phyloP scores from a whole-genome alignment of 2,888 invertebrate species.

The Bedellia somnulentella region DNA sequence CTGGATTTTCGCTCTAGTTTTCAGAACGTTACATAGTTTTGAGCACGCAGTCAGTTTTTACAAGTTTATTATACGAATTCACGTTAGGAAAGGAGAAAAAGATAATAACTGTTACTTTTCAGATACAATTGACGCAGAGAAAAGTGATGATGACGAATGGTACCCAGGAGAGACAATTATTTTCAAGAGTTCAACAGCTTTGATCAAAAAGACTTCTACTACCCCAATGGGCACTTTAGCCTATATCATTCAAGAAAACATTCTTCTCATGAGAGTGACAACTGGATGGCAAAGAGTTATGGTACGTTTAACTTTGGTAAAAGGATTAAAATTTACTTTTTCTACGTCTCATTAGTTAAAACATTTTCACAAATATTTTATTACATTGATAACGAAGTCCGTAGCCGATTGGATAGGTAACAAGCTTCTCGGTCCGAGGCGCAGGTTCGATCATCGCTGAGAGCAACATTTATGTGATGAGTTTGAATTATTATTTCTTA shows the following conservation, averaged over 20 bases:
- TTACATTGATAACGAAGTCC: too few relatives aligned
- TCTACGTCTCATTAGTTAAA: background rate
- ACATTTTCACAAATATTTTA: too few relatives aligned
- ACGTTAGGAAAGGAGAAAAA: too few relatives aligned
- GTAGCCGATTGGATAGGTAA: too few relatives aligned
- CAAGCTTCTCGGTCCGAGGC: too few relatives aligned
- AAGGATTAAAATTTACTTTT: background rate
- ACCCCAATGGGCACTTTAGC: constrained; percentile 36
- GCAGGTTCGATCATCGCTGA: too few relatives aligned
- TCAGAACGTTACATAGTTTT: too few relatives aligned
- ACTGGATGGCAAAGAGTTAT: constrained; percentile 34
- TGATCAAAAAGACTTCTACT: constrained; percentile 27
- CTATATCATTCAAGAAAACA: constrained; percentile 34
- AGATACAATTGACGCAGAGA: constrained; percentile 6
- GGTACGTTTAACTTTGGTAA: constrained; percentile 15
- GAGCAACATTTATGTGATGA: too few relatives aligned
- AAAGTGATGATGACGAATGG: constrained; percentile 26
- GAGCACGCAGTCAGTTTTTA: too few relatives aligned
- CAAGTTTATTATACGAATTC: too few relatives aligned
- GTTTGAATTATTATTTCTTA: too few relatives aligned
- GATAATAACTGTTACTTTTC: background rate
- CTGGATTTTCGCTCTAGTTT: too few relatives aligned
- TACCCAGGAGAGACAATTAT: constrained; percentile 27
- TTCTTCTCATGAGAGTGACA: constrained; percentile 31
- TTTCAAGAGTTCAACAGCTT: constrained; percentile 23